A percentile compares a stretch with the other conserved stretches of the same genome.
Conservation (phyloP, 2,888 invertebrate genomes). For the Lymantria dispar region DNA sequence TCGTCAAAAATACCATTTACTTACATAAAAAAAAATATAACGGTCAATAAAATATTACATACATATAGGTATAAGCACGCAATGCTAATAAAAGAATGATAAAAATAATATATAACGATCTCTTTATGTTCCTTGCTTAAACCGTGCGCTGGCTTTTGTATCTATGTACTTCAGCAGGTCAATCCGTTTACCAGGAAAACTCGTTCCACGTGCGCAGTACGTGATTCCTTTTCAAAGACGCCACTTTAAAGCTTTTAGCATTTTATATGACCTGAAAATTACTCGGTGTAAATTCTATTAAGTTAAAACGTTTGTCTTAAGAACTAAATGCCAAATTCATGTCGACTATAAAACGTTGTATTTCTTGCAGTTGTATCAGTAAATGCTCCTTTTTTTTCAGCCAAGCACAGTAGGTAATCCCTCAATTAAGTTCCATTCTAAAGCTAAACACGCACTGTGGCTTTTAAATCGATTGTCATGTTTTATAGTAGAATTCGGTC, state of each 20-base stretch:
- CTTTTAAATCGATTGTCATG: constrained; percentile 37
- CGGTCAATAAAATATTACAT: too few species aligned
- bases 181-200: constrained; percentile 18
- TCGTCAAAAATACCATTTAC: too few species aligned
- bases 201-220: constrained; percentile 11
- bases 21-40: too few species aligned
- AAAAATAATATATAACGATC: too few species aligned
- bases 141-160: constrained; percentile 6
- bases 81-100: too few species aligned
- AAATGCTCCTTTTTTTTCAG: constrained; percentile 27
- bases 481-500: constrained; percentile 32
- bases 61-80: too few species aligned
- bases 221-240: constrained; percentile 17
- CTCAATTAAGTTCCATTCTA: constrained; percentile 38
- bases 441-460: constrained; percentile 35
- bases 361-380: constrained; percentile 23
- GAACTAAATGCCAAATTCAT: constrained; percentile 9
- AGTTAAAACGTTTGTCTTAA: constrained; percentile 7
- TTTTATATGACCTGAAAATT: constrained; percentile 12
- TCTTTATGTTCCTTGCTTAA: neutral
- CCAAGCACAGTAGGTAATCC: constrained; percentile 27
- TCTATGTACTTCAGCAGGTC: constrained; percentile 11
- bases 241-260: constrained; percentile 6
- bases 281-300: constrained; percentile 8
- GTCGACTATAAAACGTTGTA: constrained; percentile 12